These are phyloP conservation scores for Tauraco hartlaubi DNA, from an alignment of 2,797 vertebrate species.

Conservation along the genomic window DNA sequence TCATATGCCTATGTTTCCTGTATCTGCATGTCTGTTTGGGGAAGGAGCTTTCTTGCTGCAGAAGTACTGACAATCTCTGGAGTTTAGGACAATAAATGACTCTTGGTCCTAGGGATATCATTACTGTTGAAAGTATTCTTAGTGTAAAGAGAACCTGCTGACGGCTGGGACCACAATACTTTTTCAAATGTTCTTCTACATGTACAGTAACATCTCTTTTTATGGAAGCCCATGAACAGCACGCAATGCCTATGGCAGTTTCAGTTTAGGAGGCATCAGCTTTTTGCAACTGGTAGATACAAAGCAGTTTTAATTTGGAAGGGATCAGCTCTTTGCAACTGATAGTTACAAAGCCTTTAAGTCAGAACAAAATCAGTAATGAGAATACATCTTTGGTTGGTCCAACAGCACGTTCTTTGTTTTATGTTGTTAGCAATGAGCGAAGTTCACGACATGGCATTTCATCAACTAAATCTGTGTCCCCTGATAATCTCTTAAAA, in stretches of 20 bases:
- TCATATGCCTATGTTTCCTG: too few relatives aligned
- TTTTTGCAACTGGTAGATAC: not conserved
- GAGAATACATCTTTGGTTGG: not conserved
- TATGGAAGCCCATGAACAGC: not conserved
- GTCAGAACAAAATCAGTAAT: not conserved
- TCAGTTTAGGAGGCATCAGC: slow-evolving; percentile 8
- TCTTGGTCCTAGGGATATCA: not conserved
- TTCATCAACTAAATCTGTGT: slow-evolving; percentile 1
- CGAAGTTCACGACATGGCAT: not conserved
- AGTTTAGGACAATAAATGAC: not conserved
- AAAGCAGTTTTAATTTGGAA: not conserved
- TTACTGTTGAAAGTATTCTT: not conserved
- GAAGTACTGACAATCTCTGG: not conserved
- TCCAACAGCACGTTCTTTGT: not conserved
- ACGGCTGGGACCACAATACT: not conserved
- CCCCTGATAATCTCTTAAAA: slow-evolving; percentile 13
- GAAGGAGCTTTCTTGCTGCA: not conserved
- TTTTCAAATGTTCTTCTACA: not conserved
- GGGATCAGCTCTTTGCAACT: not conserved
- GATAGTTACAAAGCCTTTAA: not conserved
- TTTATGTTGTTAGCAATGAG: slow-evolving; percentile 1
- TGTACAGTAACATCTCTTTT: not conserved
- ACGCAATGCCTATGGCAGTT: not conserved
- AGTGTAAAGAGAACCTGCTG: not conserved
- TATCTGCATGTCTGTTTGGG: not conserved